Base-by-base conservation (phyloP, 2,888 invertebrate species). In the Caenorhabditis sinica region DNA sequence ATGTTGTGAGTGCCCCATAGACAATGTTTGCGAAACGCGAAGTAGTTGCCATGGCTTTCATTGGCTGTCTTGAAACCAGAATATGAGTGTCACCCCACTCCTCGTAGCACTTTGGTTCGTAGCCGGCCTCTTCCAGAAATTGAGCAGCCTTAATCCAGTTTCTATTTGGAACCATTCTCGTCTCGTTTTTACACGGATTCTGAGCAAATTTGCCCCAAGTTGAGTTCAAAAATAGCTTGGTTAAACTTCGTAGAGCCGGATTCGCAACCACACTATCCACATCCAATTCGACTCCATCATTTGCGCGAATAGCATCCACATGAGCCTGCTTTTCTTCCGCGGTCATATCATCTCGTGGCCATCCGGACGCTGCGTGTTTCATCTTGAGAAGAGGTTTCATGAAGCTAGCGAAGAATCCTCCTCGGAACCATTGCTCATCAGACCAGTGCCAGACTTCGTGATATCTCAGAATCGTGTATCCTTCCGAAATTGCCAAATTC, bases 391-490 rank as follows among this genome's bases (percentile, higher is more conserved):
- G 40, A 17, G 71, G 71, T 25, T 36, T 28, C 56, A 71, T 25
- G 23, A 58, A 71, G 9, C 58, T 30, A 25, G 23, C 23, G 28
- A 71, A 66, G 13, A 71, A 71, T 43, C 72, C 72, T 45, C 72
- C 72, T 4, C n/a, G 17, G 30, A 60, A 60, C 72, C 72, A 72
- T 45, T n/a, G 20, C 9, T 33, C 25, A 6, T 25, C 45, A 5
- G 58, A 30, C 72, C 72, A 72, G 30, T 72, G 28, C 60, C 60
- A 72, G 2, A 60, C 72, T 15, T 72, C 72, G 20, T 71, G 71
- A 25, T 23, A 58, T 25, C 58, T 15, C 40, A 71, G 43, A 40
- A 71, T n/a, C 9, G 20, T 5, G 17, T 71, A 71, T 13, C 71
- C 71, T 36, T 71, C 36, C 15, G 4, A 9, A 20, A 71, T 30